Conservation (phyloP, 2,888 invertebrate species). For the Melieria picta region DNA sequence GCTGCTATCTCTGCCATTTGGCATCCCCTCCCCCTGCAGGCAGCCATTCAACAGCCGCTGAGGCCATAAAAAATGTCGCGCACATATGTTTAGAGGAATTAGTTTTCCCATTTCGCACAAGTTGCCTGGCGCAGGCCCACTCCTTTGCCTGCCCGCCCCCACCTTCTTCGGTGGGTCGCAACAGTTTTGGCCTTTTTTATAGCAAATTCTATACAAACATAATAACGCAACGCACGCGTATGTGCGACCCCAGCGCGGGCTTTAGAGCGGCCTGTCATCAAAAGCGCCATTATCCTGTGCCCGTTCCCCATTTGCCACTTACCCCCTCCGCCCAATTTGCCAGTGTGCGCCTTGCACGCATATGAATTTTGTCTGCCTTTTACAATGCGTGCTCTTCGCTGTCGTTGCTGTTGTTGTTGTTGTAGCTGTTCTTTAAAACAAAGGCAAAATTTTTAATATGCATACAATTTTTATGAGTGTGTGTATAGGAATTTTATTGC, state of each 20-base stretch:
- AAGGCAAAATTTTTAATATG: constrained; percentile 65
- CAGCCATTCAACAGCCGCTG: neutral
- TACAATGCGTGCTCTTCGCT: constrained; percentile 31
- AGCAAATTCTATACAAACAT: constrained; percentile 61
- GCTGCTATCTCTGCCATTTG: neutral
- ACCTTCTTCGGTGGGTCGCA: too few relatives aligned
- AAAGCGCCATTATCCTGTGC: constrained; percentile 39
- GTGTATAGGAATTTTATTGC: constrained; percentile 66
- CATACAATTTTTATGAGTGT: constrained; percentile 66
- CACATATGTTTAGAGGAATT: constrained; percentile 59
- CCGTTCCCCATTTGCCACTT: constrained; percentile 1
- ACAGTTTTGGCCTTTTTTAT: constrained; percentile 48
- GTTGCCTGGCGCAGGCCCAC: constrained; percentile 42
- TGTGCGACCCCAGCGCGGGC: neutral
- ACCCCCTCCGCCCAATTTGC: too few relatives aligned
- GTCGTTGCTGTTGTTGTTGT: constrained; percentile 19
- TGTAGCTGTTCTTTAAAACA: constrained; percentile 52
- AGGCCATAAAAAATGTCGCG: constrained; percentile 41
- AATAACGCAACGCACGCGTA: constrained; percentile 40
- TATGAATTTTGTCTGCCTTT: constrained; percentile 13
- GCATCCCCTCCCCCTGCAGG: neutral
- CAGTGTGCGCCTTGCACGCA: neutral
- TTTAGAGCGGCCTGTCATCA: constrained; percentile 20
- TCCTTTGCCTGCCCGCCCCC: constrained; percentile 20
- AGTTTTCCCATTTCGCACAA: constrained; percentile 60